Conservation (phyloP, 2,888 invertebrate genomes). For the Hydrotaea diabolus region DNA sequence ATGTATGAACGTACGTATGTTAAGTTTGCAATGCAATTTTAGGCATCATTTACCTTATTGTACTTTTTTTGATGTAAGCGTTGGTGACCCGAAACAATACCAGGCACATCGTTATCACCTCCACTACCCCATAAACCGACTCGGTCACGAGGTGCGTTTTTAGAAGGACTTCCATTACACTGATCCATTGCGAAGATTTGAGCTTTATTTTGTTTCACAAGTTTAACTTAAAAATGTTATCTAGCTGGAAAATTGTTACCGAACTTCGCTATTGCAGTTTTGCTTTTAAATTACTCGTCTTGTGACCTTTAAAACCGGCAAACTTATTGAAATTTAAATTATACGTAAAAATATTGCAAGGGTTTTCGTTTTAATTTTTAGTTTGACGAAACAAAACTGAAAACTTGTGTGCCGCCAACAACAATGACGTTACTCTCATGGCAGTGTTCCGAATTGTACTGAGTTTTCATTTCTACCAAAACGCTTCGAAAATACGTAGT, state of each 20-base stretch:
- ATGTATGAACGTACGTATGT: background rate
- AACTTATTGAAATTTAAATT: too few relatives aligned
- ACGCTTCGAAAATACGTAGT: background rate
- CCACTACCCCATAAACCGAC: conserved; percentile 75
- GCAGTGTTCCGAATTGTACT: conserved; percentile 26
- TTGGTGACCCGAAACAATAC: conserved; percentile 76
- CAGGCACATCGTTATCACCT: conserved; percentile 76
- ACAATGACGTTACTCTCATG: conserved; percentile 14
- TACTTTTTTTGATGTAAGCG: conserved; percentile 75
- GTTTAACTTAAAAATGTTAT: background rate
- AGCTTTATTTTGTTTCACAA: background rate
- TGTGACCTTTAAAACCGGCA: background rate
- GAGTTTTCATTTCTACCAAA: conserved; percentile 17
- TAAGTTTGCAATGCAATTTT: background rate
- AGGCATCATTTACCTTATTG: conserved; percentile 77
- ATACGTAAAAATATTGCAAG: background rate
- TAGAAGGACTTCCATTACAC: conserved; percentile 33
- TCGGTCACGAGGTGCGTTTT: conserved; percentile 73
- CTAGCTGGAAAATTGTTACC: background rate
- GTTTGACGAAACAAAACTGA: background rate
- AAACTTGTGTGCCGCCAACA: background rate
- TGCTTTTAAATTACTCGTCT: background rate
- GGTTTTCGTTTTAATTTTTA: conserved; percentile 8
- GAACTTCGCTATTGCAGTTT: conserved; percentile 7
- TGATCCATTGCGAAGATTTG: conserved; percentile 34